phyloP scores from a whole-genome alignment of 2,888 invertebrate genomes.

The Notodromas monacha region DNA sequence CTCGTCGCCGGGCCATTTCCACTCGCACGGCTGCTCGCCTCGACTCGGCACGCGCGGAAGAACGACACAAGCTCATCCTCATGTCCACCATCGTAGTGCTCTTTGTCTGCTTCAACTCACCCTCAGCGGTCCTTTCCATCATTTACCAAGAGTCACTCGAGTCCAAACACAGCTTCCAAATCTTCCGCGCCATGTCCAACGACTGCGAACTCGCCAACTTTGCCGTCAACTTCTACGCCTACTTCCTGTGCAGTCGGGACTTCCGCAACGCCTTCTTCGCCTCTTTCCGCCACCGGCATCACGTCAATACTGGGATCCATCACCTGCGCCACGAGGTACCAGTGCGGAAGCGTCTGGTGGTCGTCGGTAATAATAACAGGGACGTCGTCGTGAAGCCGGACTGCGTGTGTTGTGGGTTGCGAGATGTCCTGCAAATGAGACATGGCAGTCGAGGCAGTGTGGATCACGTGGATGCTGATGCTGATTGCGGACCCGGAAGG shows the following conservation, averaged over 20 bases:
- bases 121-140: slow-evolving; percentile 18
- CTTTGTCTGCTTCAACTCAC: slow-evolving; percentile 20
- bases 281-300: slow-evolving; percentile 9
- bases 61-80: slow-evolving; percentile 17
- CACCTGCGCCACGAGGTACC: too few relatives aligned
- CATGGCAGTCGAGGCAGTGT: too few relatives aligned
- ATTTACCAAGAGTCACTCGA: slow-evolving; percentile 16
- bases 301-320: neutral
- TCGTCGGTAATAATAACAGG: too few relatives aligned
- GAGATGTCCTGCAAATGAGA: too few relatives aligned
- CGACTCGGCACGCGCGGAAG: slow-evolving; percentile 13
- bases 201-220: slow-evolving; percentile 20
- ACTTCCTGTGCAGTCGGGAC: slow-evolving; percentile 17
- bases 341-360: too few relatives aligned
- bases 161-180: slow-evolving; percentile 13
- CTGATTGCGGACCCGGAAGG: too few relatives aligned
- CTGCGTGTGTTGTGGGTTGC: too few relatives aligned
- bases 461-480: too few relatives aligned
- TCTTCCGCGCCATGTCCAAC: slow-evolving; percentile 19
- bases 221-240: slow-evolving; percentile 21
- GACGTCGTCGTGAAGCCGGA: too few relatives aligned
- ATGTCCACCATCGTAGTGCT: slow-evolving; percentile 18
- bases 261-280: slow-evolving; percentile 13
- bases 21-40: slow-evolving; percentile 5
- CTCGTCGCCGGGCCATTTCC: slow-evolving; percentile 13